phyloP scores from a whole-genome alignment of 2,113 vertebrate species.

The Periophthalmodon schlosseri region DNA sequence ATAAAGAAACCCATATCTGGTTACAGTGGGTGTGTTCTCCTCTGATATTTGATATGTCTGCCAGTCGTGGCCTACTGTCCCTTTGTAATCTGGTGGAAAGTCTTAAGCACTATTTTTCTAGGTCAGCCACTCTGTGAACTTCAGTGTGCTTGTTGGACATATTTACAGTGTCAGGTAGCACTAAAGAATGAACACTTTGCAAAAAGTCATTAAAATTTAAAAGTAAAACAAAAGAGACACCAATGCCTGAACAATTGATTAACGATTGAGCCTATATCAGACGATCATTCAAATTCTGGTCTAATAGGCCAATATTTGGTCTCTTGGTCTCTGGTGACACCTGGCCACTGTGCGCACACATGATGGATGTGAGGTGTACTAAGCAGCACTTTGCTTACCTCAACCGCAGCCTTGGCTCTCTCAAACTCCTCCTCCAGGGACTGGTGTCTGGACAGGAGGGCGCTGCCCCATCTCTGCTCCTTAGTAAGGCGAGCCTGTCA shows the following conservation, averaged over 20 bases:
- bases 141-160: constrained; percentile 22
- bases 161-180: constrained; percentile 43
- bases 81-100: constrained; percentile 44
- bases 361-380: constrained; percentile 31
- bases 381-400: constrained; percentile 80
- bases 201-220: constrained; percentile 3
- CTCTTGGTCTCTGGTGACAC: not conserved
- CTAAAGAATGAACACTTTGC: not conserved
- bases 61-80: constrained; percentile 37
- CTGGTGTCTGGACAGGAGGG: constrained; percentile 94
- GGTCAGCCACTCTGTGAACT: constrained; percentile 47
- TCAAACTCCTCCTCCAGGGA: constrained; percentile 99
- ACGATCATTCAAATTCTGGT: not conserved
- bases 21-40: constrained; percentile 42
- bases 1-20: constrained; percentile 32
- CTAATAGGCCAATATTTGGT: not conserved
- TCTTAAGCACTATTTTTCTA: constrained; percentile 42
- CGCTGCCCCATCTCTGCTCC: constrained; percentile 88
- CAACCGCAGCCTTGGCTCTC: constrained; percentile 96
- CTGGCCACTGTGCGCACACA: constrained; percentile 12
- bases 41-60: constrained; percentile 56
- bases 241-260: not conserved
- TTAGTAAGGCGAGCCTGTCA: constrained; percentile 86
- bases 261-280: not conserved
- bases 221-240: not conserved